A percentile compares a stretch with the other conserved stretches of the same genome.
phyloP scores from a whole-genome alignment of 2,113 vertebrate species.

The Paradoxurus hermaphroditus region DNA sequence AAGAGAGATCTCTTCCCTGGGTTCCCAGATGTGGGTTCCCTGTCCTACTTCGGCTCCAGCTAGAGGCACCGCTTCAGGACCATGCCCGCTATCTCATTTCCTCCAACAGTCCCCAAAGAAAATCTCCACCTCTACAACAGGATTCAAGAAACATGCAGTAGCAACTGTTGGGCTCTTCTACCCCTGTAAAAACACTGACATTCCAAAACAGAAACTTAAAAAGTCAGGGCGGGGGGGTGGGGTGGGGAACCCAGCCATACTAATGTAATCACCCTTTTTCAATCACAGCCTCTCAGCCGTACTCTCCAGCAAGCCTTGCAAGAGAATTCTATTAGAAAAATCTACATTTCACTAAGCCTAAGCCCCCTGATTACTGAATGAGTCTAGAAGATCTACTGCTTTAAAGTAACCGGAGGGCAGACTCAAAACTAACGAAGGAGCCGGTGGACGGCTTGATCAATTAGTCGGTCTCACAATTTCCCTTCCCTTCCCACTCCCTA shows the following conservation, averaged over 20 bases:
- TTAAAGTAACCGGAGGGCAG: neutral
- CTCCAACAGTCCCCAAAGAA: neutral
- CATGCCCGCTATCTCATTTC: neutral
- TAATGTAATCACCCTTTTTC: conserved; percentile 5
- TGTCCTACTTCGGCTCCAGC: neutral
- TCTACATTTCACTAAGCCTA: neutral
- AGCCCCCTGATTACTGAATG: neutral
- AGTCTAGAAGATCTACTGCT: neutral
- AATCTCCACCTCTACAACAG: neutral
- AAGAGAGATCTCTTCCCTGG: neutral
- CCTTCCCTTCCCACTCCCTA: neutral
- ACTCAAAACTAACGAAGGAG: neutral
- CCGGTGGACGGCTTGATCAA: neutral
- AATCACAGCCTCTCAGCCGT: conserved; percentile 32
- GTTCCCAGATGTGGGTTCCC: neutral
- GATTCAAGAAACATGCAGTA: neutral
- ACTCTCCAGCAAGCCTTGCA: conserved; percentile 25
- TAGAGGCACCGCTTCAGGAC: neutral
- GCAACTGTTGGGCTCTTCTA: neutral
- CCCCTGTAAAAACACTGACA: neutral
- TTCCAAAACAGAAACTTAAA: conserved; percentile 10
- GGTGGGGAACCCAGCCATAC: neutral
- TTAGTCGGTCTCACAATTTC: neutral
- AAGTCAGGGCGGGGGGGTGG: fast-evolving
- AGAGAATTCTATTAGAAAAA: conserved; percentile 21